These are phyloP conservation scores for Rhopalosiphum nymphaeae DNA, from an alignment of 2,888 invertebrate genomes.

Conservation along the genomic window DNA sequence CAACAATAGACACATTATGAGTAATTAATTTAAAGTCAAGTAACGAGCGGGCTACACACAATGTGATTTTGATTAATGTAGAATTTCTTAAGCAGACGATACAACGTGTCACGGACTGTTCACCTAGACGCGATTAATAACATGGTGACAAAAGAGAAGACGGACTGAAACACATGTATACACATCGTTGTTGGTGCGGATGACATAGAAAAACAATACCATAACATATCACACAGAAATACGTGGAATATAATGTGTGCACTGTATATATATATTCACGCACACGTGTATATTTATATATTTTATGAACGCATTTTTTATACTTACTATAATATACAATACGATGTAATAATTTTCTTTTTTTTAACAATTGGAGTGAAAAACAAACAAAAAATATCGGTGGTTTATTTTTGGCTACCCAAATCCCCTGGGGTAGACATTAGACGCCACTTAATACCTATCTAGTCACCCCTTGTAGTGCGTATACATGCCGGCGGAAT, in stretches of 20 bases:
- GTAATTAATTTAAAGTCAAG: conserved; percentile 59
- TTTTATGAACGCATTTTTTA: conserved; percentile 30
- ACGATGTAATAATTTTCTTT: neutral
- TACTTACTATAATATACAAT: neutral
- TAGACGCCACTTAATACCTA: conserved; percentile 65
- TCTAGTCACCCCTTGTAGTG: conserved; percentile 29
- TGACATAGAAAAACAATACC: conserved; percentile 51
- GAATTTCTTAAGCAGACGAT: conserved; percentile 62
- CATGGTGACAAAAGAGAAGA: conserved; percentile 54
- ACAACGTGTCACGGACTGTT: conserved; percentile 62
- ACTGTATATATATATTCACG: neutral
- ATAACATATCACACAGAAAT: conserved; percentile 14
- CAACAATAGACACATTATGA: conserved; percentile 50
- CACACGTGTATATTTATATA: neutral
- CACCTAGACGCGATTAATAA: conserved; percentile 65
- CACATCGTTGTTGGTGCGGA: neutral
- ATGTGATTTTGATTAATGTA: conserved; percentile 61
- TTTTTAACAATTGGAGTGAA: conserved; percentile 3
- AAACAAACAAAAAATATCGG: conserved; percentile 46
- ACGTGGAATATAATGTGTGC: neutral
- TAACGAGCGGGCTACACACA: neutral
- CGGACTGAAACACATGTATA: conserved; percentile 46
- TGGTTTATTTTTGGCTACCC: conserved; percentile 51
- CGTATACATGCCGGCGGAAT: conserved; percentile 13
- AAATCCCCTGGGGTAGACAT: conserved; percentile 50